Evolutionary conservation across 2,113 vertebrate genomes (phyloP).

Genomic region (Notiomystis cincta): DNA sequence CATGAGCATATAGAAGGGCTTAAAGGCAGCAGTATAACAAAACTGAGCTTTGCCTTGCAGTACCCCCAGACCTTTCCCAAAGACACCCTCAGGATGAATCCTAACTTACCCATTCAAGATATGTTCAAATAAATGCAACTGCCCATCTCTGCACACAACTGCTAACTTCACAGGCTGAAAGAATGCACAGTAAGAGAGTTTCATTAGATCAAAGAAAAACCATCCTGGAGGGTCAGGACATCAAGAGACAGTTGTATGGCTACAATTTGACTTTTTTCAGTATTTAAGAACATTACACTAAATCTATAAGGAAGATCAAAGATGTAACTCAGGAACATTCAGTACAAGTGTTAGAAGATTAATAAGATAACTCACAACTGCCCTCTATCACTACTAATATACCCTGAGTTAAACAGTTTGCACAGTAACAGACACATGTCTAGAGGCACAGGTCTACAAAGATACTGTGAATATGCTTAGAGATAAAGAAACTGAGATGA

Average conservation of each 20-base stretch:
- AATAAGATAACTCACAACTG: not conserved
- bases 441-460: not conserved
- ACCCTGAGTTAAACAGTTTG: not conserved
- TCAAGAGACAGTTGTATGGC: not conserved
- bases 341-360: not conserved
- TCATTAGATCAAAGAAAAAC: not conserved
- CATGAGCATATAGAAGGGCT: not conserved
- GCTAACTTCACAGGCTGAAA: constrained; percentile 91
- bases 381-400: not conserved
- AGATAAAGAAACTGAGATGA: not conserved
- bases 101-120: constrained; percentile 93
- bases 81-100: not conserved
- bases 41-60: not conserved
- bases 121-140: constrained; percentile 96
- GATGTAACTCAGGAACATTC: not conserved
- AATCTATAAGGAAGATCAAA: not conserved
- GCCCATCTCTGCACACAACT: constrained; percentile 92
- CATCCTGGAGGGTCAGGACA: not conserved
- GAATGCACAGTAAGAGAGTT: not conserved
- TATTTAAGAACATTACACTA: not conserved
- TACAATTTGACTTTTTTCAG: not conserved
- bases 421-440: not conserved
- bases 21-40: not conserved
- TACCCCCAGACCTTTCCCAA: not conserved
- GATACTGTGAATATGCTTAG: not conserved